Evolutionary conservation across 64 coral and sea anemone genomes (phyloP).

Genomic region (Cladopsammia gracilis): DNA sequence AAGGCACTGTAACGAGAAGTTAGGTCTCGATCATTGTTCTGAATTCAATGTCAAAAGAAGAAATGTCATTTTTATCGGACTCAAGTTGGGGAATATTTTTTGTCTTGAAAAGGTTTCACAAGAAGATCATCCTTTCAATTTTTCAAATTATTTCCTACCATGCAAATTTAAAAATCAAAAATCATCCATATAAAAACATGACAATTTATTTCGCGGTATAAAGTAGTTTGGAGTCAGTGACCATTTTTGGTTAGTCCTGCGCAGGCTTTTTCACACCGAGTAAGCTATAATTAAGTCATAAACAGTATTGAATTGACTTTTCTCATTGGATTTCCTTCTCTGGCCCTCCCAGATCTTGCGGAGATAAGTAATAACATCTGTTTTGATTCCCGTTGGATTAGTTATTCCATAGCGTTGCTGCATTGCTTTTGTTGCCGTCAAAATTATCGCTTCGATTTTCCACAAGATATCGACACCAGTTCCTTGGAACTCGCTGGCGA

Average conservation of each 20-base stretch:
- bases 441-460: conserved; percentile 17
- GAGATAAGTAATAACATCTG: conserved; percentile 30
- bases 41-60: no score
- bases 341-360: conserved; percentile 16
- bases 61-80: no score
- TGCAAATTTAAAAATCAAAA: no score
- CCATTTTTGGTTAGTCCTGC: background rate
- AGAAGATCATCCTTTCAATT: no score
- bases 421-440: background rate
- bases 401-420: background rate
- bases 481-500: background rate
- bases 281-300: conserved; percentile 5
- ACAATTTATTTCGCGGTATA: background rate
- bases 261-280: background rate
- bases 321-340: conserved; percentile 25
- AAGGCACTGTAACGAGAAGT: no score
- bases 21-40: no score
- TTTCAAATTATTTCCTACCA: no score
- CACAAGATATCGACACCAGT: background rate
- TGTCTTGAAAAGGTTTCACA: no score
- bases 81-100: no score
- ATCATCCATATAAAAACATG: no score
- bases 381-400: conserved; percentile 1
- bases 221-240: background rate
- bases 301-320: background rate